Conservation (phyloP, 2,888 invertebrate genomes). For the Xestia ashworthii region DNA sequence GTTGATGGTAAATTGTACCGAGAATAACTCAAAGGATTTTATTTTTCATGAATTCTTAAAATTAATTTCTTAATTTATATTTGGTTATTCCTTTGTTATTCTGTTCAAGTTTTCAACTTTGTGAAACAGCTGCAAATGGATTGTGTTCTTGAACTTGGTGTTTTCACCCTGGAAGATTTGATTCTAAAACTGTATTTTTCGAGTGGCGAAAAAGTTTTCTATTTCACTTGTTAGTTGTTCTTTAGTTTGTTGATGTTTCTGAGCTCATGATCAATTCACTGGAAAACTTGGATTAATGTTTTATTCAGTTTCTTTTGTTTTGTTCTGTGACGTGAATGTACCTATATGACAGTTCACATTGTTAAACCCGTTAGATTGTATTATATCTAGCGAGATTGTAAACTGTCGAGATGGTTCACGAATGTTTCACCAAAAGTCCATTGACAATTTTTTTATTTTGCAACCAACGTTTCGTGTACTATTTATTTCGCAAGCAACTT, state of each 20-base stretch:
- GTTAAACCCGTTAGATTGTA: too few relatives aligned
- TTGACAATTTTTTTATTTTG: too few relatives aligned
- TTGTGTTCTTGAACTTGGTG: slow-evolving; percentile 44
- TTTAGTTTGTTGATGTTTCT: slow-evolving; percentile 33
- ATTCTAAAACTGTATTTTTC: slow-evolving; percentile 34
- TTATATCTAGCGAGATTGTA: too few relatives aligned
- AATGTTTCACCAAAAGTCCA: too few relatives aligned
- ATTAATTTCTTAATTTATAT: slow-evolving; percentile 41
- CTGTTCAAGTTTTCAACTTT: slow-evolving; percentile 30
- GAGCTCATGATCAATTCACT: slow-evolving; percentile 35
- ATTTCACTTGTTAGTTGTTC: slow-evolving; percentile 52
- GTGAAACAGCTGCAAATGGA: slow-evolving; percentile 47
- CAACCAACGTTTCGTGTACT: too few relatives aligned
- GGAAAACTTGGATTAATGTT: slow-evolving; percentile 41
- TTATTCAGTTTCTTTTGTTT: slow-evolving; percentile 39
- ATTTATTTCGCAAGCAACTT: too few relatives aligned
- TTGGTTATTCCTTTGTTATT: slow-evolving; percentile 36
- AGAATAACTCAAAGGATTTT: slow-evolving; percentile 23
- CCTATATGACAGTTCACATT: too few relatives aligned
- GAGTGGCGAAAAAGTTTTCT: slow-evolving; percentile 40
- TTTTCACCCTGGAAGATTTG: slow-evolving; percentile 37
- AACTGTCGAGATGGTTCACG: too few relatives aligned
- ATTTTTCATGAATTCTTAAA: slow-evolving; percentile 23
- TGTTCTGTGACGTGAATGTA: slow-evolving; percentile 15
- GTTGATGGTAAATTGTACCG: slow-evolving; percentile 19